A percentile compares a stretch with the other conserved stretches of the same genome.
These are phyloP conservation scores for Takifugu bimaculatus DNA, from an alignment of 2,113 vertebrate genomes.

Conservation along the genomic window DNA sequence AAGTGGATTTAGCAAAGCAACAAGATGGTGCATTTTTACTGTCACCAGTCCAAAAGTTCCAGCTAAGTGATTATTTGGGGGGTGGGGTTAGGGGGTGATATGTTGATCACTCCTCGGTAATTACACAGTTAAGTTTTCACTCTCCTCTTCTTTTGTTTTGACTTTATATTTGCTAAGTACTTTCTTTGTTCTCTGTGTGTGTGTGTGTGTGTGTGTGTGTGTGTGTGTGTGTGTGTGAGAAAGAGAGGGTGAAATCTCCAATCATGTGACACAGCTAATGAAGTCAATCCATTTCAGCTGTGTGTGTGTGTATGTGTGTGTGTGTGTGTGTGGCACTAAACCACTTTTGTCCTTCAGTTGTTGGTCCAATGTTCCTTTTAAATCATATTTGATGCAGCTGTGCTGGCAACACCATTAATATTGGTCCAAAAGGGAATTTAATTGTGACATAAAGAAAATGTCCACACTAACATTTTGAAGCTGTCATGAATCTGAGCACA, in stretches of 20 bases:
- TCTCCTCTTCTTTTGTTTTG: slow-evolving; percentile 6
- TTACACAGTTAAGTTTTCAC: background rate
- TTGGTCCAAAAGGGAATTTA: too few species aligned
- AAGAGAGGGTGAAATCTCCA: slow-evolving; percentile 27
- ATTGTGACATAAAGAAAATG: too few species aligned
- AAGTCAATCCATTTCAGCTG: slow-evolving; percentile 45
- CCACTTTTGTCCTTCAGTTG: background rate
- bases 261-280: slow-evolving; percentile 38
- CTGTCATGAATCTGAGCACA: too few species aligned
- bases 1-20: slow-evolving; percentile 35
- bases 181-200: slow-evolving; percentile 10
- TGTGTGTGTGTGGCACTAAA: background rate
- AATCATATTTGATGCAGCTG: too few species aligned
- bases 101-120: slow-evolving; percentile 1
- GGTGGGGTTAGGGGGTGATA: background rate
- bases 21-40: slow-evolving; percentile 3
- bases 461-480: too few species aligned
- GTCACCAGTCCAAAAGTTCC: slow-evolving; percentile 25
- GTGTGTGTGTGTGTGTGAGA: background rate
- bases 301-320: background rate
- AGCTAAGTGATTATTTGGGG: slow-evolving; percentile 7
- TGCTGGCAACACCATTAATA: too few species aligned
- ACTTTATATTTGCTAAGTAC: slow-evolving; percentile 10
- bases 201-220: background rate
- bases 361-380: too few species aligned